Evolutionary conservation across 2,797 vertebrate genomes (phyloP).

Genomic region (Sebastes oblongus): DNA sequence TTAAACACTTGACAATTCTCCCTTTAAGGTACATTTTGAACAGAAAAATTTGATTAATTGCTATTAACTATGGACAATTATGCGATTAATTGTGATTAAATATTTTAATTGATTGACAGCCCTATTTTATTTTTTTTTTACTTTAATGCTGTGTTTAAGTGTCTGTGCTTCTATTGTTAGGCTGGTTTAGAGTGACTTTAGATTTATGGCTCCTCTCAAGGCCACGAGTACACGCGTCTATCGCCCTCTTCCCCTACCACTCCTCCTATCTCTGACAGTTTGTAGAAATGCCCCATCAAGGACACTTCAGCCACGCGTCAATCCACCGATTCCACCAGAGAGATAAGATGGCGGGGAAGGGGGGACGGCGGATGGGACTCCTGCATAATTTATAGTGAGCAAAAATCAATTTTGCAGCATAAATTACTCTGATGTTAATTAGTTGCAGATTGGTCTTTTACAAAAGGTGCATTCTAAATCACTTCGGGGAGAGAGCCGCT

Average conservation of each 20-base stretch:
- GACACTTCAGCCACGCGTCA: slow-evolving; percentile 69
- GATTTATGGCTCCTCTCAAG: slow-evolving; percentile 25
- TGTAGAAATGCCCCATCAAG: slow-evolving; percentile 64
- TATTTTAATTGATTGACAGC: no score
- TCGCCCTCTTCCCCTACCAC: background rate
- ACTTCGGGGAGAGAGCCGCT: slow-evolving; percentile 48
- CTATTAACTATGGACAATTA: no score
- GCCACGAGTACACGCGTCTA: background rate
- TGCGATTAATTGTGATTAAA: no score
- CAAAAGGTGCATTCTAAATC: slow-evolving; percentile 72
- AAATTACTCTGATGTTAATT: slow-evolving; percentile 78
- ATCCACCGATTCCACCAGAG: slow-evolving; percentile 55
- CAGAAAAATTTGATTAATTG: no score
- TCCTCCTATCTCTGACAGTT: slow-evolving; percentile 36
- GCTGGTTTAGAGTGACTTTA: slow-evolving; percentile 13
- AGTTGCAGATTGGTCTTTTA: slow-evolving; percentile 71
- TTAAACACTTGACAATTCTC: no score
- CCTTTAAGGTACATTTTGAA: no score
- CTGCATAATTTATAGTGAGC: slow-evolving; percentile 74
- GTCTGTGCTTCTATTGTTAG: background rate
- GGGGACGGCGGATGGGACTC: slow-evolving; percentile 35
- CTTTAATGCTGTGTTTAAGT: background rate
- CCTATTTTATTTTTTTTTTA: background rate
- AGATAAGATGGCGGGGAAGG: slow-evolving; percentile 63
- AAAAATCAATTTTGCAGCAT: slow-evolving; percentile 76